Evolutionary conservation across 2,797 vertebrate species (phyloP), one percentile per base, ranked within the genome.

Genomic region (Sebastes diploproa): DNA sequence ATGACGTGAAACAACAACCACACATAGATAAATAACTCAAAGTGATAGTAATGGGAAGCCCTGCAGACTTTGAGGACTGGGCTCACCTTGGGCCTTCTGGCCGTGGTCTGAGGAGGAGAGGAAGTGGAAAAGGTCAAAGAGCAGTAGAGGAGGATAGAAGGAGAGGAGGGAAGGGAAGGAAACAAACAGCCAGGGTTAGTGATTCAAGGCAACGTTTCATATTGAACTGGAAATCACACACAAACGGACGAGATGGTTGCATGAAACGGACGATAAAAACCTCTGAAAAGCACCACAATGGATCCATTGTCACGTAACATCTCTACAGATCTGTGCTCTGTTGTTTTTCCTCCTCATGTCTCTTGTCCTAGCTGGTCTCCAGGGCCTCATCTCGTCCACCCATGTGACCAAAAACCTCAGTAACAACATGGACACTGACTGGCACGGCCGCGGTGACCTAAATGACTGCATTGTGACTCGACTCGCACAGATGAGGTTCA

Each of bases 31-130:
- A n/a, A 68, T 56, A 14, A 72, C 4, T 23, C 14, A 64, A 13
- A 13, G 8, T 23, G 60, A 27, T 6, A 42, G 52, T 64, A 77
- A 69, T 10, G 34, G 1, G 50, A 78, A 72, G 83, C 81, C 86
- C 77, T 56, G 81, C 27, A 7, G 73, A 67, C 4, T 65, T 16
- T 38, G 52, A 77, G 70, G 77, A 86, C 81, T 68, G 85, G 89
- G 93, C 97, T 97, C 97, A 98, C 98, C 98, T 99, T 99, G 90
- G 97, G 96, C 90, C 97, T 96, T 94, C 98, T 96, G 94, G 95
- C 88, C 81, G 95, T 96, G 92, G 96, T 98, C 98, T 98, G 96
- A 93, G 86, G 94, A 94, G 92, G 76, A 72, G 66, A 63, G 30
- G 77, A 71, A 69, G 72, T 29, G 71, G 69, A 30, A 54, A 50